Percentiles rank a stretch among this genome's conserved stretches.
phyloP scores from a whole-genome alignment of 2,113 vertebrate genomes.

The Oreochromis aureus region DNA sequence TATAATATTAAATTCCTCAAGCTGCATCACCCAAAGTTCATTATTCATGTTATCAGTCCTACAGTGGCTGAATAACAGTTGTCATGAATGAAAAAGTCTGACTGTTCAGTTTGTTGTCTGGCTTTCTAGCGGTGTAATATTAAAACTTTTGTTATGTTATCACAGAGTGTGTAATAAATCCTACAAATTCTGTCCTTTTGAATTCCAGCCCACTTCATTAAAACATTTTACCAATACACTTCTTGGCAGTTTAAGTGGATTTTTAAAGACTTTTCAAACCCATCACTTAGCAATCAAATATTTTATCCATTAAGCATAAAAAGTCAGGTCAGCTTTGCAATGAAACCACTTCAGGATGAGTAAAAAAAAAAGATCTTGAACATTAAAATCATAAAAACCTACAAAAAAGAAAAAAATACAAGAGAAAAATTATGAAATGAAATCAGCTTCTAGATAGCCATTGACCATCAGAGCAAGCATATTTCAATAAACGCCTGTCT shows the following conservation, averaged over 20 bases:
- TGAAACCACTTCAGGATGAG: background rate
- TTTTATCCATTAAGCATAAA: background rate
- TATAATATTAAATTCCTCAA: background rate
- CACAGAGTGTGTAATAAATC: background rate
- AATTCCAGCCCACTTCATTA: background rate
- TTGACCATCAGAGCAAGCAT: background rate
- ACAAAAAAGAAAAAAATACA: background rate
- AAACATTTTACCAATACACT: background rate
- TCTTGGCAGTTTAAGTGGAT: background rate
- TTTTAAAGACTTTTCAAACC: background rate
- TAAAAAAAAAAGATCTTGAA: background rate
- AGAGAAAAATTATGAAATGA: background rate
- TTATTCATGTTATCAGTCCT: background rate
- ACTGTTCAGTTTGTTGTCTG: background rate
- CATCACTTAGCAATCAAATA: background rate
- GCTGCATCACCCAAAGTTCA: background rate
- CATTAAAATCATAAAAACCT: background rate
- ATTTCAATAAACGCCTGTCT: background rate
- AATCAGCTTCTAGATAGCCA: background rate
- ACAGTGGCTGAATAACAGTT: background rate
- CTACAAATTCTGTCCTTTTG: background rate
- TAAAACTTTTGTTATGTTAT: background rate
- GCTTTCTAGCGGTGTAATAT: background rate
- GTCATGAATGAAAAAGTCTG: background rate
- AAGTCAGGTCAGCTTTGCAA: background rate